These are phyloP conservation scores for Leptarthrus brevirostris DNA, from an alignment of 2,888 invertebrate genomes.

Conservation along the genomic window DNA sequence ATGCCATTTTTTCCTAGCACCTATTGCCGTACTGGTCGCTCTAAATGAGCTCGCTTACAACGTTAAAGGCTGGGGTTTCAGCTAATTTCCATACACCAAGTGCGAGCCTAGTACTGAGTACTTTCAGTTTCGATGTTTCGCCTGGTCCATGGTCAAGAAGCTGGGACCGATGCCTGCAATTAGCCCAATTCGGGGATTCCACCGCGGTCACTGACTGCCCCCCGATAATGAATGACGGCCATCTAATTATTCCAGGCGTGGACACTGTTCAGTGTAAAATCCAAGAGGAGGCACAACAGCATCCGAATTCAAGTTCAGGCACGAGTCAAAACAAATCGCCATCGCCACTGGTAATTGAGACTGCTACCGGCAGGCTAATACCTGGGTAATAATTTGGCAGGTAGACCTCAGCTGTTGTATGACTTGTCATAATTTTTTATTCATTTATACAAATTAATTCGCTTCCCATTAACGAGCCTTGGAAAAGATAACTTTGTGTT, in stretches of 20 bases:
- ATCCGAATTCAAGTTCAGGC: slow-evolving; percentile 45
- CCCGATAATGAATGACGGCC: slow-evolving; percentile 31
- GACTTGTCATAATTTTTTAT: slow-evolving; percentile 47
- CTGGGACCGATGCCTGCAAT: slow-evolving; percentile 1
- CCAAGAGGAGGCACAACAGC: slow-evolving; percentile 23
- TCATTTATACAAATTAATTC: slow-evolving; percentile 47
- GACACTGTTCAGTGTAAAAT: slow-evolving; percentile 21
- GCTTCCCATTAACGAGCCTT: slow-evolving; percentile 27
- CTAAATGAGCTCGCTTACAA: neutral
- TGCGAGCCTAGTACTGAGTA: neutral
- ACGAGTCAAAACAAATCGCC: slow-evolving; percentile 39
- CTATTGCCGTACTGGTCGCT: neutral
- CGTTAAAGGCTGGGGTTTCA: too few relatives aligned
- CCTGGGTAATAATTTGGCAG: neutral
- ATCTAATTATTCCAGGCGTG: slow-evolving; percentile 45
- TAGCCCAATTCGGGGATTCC: slow-evolving; percentile 25
- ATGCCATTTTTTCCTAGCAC: neutral
- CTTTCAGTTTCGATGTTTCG: slow-evolving; percentile 23
- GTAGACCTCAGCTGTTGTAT: slow-evolving; percentile 23
- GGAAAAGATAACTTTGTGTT: neutral
- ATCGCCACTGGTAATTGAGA: slow-evolving; percentile 33
- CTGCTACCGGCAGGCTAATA: neutral
- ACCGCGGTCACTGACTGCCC: slow-evolving; percentile 14
- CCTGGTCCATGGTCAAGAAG: slow-evolving; percentile 24
- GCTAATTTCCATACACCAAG: too few relatives aligned